These are phyloP conservation scores for Musca vetustissima DNA, from an alignment of 1,140 invertebrate species.

Conservation along the genomic window DNA sequence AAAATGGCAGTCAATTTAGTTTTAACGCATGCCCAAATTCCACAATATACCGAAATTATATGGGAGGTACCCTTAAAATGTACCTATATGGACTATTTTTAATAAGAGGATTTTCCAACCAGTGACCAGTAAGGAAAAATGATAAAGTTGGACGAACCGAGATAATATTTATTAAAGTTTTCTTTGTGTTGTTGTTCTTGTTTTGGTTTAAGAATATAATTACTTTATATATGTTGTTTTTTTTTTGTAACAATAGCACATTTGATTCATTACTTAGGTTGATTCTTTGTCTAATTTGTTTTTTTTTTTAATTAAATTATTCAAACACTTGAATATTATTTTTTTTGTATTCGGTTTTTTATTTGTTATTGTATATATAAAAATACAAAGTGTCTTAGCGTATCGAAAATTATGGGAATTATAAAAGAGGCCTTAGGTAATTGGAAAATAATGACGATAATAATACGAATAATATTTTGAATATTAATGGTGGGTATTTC, in stretches of 20 bases:
- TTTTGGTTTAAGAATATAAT: slow-evolving; percentile 1
- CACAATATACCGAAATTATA: no score
- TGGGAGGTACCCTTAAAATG: no score
- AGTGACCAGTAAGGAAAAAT: no score
- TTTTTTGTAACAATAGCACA: slow-evolving; percentile 20
- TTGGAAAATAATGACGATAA: neutral
- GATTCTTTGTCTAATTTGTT: neutral
- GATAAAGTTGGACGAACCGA: no score
- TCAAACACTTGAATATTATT: neutral
- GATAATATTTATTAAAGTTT: no score
- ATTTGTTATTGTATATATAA: no score
- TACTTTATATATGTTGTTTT: neutral
- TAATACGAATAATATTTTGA: neutral
- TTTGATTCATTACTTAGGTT: slow-evolving; percentile 22
- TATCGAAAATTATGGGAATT: neutral
- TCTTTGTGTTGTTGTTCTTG: no score
- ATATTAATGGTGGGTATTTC: slow-evolving; percentile 15
- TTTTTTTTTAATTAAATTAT: neutral
- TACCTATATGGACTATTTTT: no score
- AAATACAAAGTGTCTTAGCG: neutral
- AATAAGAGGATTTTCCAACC: no score
- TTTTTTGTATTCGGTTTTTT: slow-evolving; percentile 4
- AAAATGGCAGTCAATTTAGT: no score
- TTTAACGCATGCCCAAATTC: no score
- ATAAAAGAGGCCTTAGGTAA: neutral